A percentile compares a stretch with the other conserved stretches of the same genome.
phyloP scores from a whole-genome alignment of 2,888 invertebrate genomes.

The Parthenolecanium corni region DNA sequence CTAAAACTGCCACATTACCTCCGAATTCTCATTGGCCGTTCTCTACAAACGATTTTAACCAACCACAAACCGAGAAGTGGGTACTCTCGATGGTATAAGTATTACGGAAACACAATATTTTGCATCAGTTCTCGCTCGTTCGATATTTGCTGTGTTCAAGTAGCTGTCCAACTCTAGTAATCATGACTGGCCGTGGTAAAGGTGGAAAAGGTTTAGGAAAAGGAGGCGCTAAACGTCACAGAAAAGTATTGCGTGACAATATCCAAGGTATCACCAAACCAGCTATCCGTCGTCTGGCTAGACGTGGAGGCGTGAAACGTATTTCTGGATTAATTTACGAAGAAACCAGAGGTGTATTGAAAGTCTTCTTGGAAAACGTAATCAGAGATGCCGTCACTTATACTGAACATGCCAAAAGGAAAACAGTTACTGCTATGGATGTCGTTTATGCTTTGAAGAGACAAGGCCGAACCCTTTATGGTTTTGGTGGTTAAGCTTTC shows the following conservation, averaged over 20 bases:
- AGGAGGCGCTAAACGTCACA: conserved; percentile 69
- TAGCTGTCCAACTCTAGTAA: too few species aligned
- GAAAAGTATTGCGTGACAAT: conserved; percentile 54
- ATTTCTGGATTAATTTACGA: conserved; percentile 54
- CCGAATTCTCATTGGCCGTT: too few species aligned
- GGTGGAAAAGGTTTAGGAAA: conserved; percentile 62
- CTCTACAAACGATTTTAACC: too few species aligned
- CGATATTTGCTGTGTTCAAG: too few species aligned
- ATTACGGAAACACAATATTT: too few species aligned
- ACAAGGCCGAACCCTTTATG: conserved; percentile 69
- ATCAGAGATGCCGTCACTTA: conserved; percentile 77
- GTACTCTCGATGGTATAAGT: too few species aligned
- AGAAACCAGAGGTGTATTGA: conserved; percentile 66
- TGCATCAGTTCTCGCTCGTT: too few species aligned
- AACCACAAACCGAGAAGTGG: too few species aligned
- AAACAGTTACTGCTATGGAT: conserved; percentile 81
- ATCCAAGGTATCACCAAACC: conserved; percentile 59
- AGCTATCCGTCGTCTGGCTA: conserved; percentile 61
- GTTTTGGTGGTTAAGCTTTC: conserved; percentile 54
- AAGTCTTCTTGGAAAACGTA: conserved; percentile 68
- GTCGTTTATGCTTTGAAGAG: conserved; percentile 75
- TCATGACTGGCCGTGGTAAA: conserved; percentile 68
- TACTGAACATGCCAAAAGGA: conserved; percentile 76
- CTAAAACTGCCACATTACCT: too few species aligned
- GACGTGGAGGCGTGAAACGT: conserved; percentile 52